Evolutionary conservation across 1,140 invertebrate genomes (phyloP), one percentile per base, ranked within the genome.

Genomic region (Heliconius eleuchia): DNA sequence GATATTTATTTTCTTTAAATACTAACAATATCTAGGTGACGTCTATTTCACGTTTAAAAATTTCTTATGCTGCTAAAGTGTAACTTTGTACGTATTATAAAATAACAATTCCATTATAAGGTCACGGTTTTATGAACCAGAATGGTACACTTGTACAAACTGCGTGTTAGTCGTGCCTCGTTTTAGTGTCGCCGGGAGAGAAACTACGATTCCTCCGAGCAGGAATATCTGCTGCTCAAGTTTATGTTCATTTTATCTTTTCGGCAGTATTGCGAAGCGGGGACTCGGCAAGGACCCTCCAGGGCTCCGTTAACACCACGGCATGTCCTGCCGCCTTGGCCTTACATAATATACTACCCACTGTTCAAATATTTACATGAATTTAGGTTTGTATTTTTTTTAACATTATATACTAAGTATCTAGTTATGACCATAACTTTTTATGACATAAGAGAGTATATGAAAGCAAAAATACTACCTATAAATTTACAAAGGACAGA

Each of bases 231-330:
- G 85, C 89, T 90, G 83, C 91, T 93, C 89, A 93, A 94, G 88
- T 93, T 93, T 93, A 93, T 91, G 90, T 93, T 92, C 91, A 91
- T 94, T 94, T 94, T 94, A 94, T 94, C 91, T 92, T 92, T 94
- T 91, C 88, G 89, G 81, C 88, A 88, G 89, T 92, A 92, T 92
- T 92, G 88, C 90, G 88, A 92, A 86, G 82, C 87, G 85, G 92
- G 91, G 89, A 91, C 87, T 87, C 85, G 81, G 85, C 88, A 92
- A 94, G 89, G 87, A 88, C 91, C 86, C 92, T 94, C 91, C 77
- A 90, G 91, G 91, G 92, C 86, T 92, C 82, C 90, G 89, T 93
- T 92, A 92, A 91, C 90, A 87, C 87, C 85, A 84, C 86, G 83
- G 85, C 84, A 79, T 86, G 82, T 80, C 85, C 84, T 85, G 77